Conservation (phyloP, 2,113 vertebrate species). For the Erythrocercus mccallii region DNA sequence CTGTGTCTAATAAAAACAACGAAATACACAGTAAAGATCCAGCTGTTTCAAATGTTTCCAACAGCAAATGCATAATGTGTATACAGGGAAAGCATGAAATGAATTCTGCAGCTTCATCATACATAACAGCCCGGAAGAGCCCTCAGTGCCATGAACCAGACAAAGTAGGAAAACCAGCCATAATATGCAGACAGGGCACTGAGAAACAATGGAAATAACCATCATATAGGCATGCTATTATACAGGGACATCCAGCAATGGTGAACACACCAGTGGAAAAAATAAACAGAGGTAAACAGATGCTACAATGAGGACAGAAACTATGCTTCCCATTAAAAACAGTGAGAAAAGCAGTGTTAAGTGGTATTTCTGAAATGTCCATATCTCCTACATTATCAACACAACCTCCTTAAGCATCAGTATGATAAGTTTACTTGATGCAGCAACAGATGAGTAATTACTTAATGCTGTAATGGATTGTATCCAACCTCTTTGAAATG, state of each 20-base stretch:
- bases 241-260: not conserved
- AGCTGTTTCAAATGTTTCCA: not conserved
- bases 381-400: not conserved
- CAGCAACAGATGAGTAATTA: conserved; percentile 23
- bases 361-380: not conserved
- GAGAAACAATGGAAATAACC: not conserved
- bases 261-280: not conserved
- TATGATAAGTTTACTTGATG: not conserved
- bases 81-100: not conserved
- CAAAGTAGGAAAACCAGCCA: accelerated
- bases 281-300: not conserved
- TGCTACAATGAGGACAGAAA: not conserved
- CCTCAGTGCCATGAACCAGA: not conserved
- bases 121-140: not conserved
- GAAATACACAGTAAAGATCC: not conserved
- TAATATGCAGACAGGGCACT: not conserved
- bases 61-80: not conserved
- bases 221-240: not conserved
- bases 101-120: not conserved
- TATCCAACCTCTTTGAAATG: not conserved
- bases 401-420: not conserved
- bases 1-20: not conserved
- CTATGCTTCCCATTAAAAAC: not conserved
- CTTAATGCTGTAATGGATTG: not conserved
- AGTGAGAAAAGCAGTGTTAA: not conserved